phyloP scores from a whole-genome alignment of 2,888 invertebrate genomes.

The Ischnura elegans region DNA sequence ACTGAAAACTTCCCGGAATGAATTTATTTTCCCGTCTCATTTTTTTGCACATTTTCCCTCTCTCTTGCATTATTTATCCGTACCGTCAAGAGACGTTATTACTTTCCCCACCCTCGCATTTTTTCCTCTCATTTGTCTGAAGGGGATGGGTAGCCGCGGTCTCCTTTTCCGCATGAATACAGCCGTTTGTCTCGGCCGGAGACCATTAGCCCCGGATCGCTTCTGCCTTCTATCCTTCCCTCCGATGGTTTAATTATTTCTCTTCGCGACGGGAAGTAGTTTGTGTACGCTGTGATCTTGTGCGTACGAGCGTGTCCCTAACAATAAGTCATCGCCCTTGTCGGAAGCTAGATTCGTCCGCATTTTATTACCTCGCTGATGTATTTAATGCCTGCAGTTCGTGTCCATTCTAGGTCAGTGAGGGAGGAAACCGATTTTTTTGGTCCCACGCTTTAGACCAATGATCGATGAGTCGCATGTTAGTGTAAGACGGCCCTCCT shows the following conservation, averaged over 20 bases:
- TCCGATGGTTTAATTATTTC: constrained; percentile 11
- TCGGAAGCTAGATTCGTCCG: neutral
- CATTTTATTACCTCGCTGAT: too few species aligned
- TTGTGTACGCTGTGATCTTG: neutral
- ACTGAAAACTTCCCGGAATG: neutral
- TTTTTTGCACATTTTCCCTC: neutral
- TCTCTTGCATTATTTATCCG: neutral
- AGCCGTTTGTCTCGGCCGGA: neutral
- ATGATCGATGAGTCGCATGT: too few species aligned
- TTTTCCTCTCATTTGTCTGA: neutral
- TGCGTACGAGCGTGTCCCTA: neutral
- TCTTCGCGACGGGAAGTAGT: neutral
- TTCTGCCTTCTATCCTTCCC: neutral
- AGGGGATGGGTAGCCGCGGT: neutral
- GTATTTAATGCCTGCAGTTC: too few species aligned
- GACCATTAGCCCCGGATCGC: neutral
- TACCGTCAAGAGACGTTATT: neutral
- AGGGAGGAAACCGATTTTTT: too few species aligned
- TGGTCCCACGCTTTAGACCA: too few species aligned
- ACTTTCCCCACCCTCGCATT: neutral
- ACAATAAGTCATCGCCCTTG: neutral
- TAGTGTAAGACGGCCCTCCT: too few species aligned
- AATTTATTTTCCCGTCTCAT: neutral
- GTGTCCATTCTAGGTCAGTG: too few species aligned
- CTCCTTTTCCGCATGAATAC: neutral